A percentile compares a stretch with the other conserved stretches of the same genome.
Evolutionary conservation across 2,797 vertebrate genomes (phyloP).

Genomic region (Poecilia picta): DNA sequence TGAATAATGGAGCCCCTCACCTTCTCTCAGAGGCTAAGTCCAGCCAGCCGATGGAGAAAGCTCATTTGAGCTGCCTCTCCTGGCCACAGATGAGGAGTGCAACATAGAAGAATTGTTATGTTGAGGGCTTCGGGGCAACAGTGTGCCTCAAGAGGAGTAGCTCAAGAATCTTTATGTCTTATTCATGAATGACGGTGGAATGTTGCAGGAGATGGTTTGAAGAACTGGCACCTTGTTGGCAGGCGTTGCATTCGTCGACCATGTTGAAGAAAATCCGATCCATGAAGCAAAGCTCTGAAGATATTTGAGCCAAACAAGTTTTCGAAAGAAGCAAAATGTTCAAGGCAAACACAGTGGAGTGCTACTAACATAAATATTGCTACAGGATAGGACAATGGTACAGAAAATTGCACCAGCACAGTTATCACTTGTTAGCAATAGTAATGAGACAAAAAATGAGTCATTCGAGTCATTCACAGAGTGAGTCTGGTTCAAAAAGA

Average conservation of each 20-base stretch:
- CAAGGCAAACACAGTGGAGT: too few species aligned
- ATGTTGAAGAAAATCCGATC: neutral
- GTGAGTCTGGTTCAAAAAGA: neutral
- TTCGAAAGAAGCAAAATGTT: neutral
- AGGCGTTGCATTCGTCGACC: neutral
- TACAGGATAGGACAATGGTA: neutral
- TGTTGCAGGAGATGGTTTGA: neutral
- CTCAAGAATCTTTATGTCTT: neutral
- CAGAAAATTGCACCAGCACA: neutral
- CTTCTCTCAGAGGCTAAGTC: neutral
- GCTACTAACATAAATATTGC: neutral
- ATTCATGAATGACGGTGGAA: neutral
- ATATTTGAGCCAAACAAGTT: neutral
- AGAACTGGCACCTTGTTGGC: neutral
- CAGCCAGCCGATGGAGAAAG: neutral
- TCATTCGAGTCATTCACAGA: neutral
- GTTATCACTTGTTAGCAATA: neutral
- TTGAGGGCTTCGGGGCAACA: neutral
- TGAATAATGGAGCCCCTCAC: neutral
- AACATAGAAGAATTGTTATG: neutral
- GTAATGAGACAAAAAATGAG: neutral
- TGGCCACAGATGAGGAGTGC: neutral
- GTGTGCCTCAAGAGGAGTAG: neutral
- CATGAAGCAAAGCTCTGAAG: neutral
- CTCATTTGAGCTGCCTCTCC: neutral